phyloP scores from a whole-genome alignment of 2,797 vertebrate species.

The Podargus strigoides region DNA sequence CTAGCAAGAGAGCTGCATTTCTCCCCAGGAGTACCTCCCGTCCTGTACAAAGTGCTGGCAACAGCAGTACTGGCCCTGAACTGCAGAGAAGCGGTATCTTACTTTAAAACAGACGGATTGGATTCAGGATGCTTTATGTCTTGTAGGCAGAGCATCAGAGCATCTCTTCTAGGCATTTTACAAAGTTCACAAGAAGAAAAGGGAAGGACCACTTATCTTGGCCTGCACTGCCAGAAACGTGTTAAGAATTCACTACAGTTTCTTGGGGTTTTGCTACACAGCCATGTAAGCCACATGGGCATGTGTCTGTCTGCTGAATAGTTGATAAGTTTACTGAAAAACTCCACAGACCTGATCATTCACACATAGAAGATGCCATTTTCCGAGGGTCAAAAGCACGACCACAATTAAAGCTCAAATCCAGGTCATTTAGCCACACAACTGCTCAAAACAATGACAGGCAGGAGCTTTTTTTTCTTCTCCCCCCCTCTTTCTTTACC shows the following conservation, averaged over 20 bases:
- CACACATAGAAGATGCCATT: not conserved
- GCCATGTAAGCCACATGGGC: not conserved
- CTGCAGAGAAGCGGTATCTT: not conserved
- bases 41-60: not conserved
- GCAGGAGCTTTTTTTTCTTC: not conserved
- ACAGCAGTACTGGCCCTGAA: not conserved
- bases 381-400: not conserved
- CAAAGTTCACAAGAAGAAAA: not conserved
- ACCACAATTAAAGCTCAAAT: not conserved
- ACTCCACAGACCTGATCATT: not conserved
- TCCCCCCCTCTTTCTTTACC: not conserved
- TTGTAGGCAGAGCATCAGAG: not conserved
- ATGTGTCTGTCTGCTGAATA: not conserved
- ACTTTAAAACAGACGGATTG: not conserved
- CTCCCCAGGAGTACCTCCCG: not conserved
- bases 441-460: not conserved
- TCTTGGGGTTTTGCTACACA: not conserved
- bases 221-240: not conserved
- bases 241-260: not conserved
- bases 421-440: not conserved
- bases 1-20: not conserved
- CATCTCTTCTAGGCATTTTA: not conserved
- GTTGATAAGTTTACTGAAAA: not conserved
- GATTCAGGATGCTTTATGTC: not conserved
- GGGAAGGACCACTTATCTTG: not conserved